Conservation (phyloP, 1,140 invertebrate species). For the Mercenaria mercenaria region DNA sequence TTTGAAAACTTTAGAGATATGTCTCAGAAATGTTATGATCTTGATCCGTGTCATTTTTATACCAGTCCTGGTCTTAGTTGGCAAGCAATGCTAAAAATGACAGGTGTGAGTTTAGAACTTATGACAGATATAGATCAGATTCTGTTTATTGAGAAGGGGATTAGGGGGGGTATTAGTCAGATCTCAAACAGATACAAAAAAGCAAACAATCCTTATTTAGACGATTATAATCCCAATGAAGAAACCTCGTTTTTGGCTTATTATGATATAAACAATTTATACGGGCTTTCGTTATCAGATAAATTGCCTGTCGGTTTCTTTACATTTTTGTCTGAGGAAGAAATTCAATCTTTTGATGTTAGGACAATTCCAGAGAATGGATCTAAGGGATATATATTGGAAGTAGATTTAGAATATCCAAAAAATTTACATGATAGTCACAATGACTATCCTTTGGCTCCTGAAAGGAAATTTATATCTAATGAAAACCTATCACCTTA, state of each 20-base stretch:
- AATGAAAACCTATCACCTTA: slow-evolving; percentile 65
- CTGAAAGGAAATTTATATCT: slow-evolving; percentile 75
- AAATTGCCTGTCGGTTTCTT: slow-evolving; percentile 70
- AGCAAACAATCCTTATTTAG: slow-evolving; percentile 63
- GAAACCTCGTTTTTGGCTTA: slow-evolving; percentile 45
- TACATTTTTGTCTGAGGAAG: slow-evolving; percentile 68
- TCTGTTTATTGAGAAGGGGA: slow-evolving; percentile 59
- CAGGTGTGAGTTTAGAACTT: slow-evolving; percentile 50
- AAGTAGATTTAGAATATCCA: slow-evolving; percentile 85
- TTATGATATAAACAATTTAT: slow-evolving; percentile 77
- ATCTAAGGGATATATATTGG: slow-evolving; percentile 87
- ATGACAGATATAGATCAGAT: slow-evolving; percentile 64
- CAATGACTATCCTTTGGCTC: slow-evolving; percentile 87
- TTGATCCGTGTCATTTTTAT: slow-evolving; percentile 57
- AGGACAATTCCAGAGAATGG: slow-evolving; percentile 82
- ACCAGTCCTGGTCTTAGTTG: slow-evolving; percentile 72
- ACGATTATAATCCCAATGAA: slow-evolving; percentile 22
- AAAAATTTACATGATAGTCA: slow-evolving; percentile 87
- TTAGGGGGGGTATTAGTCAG: slow-evolving; percentile 59
- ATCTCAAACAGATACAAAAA: slow-evolving; percentile 61
- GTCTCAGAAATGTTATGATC: slow-evolving; percentile 49
- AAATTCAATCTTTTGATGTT: slow-evolving; percentile 81
- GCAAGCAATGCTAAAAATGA: slow-evolving; percentile 74
- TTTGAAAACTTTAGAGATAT: slow-evolving; percentile 60
- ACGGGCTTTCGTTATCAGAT: slow-evolving; percentile 73